Evolutionary conservation across 2,797 vertebrate genomes (phyloP).

Genomic region (Garrulus glandarius): DNA sequence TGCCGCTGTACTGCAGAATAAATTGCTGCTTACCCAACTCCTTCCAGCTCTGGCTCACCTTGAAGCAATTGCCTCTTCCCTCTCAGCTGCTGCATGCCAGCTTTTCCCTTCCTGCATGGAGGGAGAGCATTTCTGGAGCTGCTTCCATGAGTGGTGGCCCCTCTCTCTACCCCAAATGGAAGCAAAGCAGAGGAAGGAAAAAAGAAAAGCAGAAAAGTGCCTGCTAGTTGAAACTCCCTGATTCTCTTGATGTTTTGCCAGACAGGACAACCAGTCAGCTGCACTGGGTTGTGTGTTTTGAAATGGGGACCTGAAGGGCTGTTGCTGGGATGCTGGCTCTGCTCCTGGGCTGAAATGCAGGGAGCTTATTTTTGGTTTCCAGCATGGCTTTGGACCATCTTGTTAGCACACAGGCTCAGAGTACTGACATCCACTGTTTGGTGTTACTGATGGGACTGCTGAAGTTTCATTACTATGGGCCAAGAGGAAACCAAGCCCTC

Average conservation of each 20-base stretch:
- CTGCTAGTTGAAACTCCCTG: background rate
- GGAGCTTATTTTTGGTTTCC: background rate
- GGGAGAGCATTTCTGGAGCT: background rate
- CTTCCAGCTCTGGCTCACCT: background rate
- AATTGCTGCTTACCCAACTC: background rate
- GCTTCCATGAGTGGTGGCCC: rapidly evolving
- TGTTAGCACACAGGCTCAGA: background rate
- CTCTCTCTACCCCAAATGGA: background rate
- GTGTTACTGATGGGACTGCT: background rate
- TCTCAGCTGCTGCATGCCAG: background rate
- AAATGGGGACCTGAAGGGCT: background rate
- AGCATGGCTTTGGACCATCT: background rate
- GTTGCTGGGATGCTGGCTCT: background rate
- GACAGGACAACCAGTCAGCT: background rate
- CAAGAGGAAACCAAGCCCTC: no score
- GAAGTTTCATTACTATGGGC: background rate
- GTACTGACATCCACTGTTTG: background rate
- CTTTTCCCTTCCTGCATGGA: background rate
- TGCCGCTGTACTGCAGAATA: background rate
- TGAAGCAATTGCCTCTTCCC: background rate
- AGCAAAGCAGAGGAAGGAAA: background rate
- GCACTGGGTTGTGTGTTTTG: rapidly evolving
- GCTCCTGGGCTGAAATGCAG: background rate
- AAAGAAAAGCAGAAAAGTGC: background rate
- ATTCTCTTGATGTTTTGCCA: background rate